A percentile compares a stretch with the other conserved stretches of the same genome.
Evolutionary conservation across 37 sponge, comb jelly and placozoan species (phyloP).

Genomic region (Spongilla lacustris): DNA sequence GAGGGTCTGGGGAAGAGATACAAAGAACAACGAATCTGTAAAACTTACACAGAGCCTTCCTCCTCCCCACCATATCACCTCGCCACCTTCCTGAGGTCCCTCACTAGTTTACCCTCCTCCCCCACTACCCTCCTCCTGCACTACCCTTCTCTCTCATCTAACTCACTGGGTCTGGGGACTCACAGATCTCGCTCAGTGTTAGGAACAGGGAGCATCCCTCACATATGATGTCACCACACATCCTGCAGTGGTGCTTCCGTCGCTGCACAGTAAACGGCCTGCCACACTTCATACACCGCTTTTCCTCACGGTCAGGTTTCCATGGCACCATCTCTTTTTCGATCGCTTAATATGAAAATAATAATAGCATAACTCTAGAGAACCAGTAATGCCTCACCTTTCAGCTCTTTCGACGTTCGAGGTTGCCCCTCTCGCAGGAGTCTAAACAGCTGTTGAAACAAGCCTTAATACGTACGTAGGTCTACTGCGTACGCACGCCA

Average conservation of each 20-base stretch:
- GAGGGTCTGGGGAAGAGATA: constrained; percentile 18
- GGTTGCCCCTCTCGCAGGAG: too few species aligned
- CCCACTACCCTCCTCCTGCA: too few species aligned
- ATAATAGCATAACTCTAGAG: too few species aligned
- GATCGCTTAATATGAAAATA: constrained; percentile 34
- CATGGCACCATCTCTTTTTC: constrained; percentile 80
- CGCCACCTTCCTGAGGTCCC: too few species aligned
- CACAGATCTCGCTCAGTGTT: constrained; percentile 56
- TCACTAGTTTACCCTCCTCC: too few species aligned
- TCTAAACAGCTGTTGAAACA: background rate
- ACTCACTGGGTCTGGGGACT: background rate
- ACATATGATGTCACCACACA: constrained; percentile 90
- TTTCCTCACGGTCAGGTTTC: constrained; percentile 65
- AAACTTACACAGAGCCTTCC: background rate
- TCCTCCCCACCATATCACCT: too few species aligned
- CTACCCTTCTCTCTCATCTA: background rate
- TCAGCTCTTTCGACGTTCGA: too few species aligned
- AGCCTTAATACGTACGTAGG: background rate
- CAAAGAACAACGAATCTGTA: too few species aligned
- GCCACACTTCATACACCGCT: constrained; percentile 57
- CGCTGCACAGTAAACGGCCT: constrained; percentile 49
- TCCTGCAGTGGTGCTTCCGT: constrained; percentile 77
- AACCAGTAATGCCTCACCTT: too few species aligned
- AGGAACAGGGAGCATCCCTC: constrained; percentile 80
- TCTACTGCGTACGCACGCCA: background rate